Evolutionary conservation across 2,113 vertebrate genomes (phyloP).

Genomic region (Tauraco erythrolophus): DNA sequence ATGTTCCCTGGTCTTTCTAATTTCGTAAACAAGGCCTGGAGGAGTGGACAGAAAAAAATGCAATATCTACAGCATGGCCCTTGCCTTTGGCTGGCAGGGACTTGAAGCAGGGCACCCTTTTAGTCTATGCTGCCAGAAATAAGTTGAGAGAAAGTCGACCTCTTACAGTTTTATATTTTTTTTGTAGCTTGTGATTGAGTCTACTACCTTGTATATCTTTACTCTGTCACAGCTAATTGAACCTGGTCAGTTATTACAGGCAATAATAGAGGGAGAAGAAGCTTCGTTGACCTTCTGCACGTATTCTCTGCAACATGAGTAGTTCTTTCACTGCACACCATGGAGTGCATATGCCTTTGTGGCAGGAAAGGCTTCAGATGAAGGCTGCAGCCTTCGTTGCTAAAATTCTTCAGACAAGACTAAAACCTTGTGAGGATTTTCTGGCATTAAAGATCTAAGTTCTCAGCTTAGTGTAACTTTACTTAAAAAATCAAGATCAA

Average conservation of each 20-base stretch:
- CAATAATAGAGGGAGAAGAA: neutral
- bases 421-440: neutral
- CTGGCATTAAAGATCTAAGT: neutral
- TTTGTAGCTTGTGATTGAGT: neutral
- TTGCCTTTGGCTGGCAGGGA: neutral
- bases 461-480: neutral
- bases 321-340: neutral
- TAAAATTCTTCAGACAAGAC: neutral
- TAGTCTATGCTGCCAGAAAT: neutral
- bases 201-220: neutral
- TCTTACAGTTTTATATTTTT: neutral
- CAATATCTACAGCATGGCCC: accelerated
- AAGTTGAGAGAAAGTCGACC: neutral
- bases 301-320: neutral
- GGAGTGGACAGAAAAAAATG: neutral
- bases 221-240: neutral
- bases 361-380: neutral
- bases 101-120: neutral
- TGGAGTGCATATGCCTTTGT: neutral
- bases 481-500: neutral
- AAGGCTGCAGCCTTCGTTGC: neutral
- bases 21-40: neutral
- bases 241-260: neutral
- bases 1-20: neutral
- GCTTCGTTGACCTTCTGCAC: neutral